phyloP scores from a whole-genome alignment of 1,140 invertebrate genomes.

The Sesamia nonagrioides region DNA sequence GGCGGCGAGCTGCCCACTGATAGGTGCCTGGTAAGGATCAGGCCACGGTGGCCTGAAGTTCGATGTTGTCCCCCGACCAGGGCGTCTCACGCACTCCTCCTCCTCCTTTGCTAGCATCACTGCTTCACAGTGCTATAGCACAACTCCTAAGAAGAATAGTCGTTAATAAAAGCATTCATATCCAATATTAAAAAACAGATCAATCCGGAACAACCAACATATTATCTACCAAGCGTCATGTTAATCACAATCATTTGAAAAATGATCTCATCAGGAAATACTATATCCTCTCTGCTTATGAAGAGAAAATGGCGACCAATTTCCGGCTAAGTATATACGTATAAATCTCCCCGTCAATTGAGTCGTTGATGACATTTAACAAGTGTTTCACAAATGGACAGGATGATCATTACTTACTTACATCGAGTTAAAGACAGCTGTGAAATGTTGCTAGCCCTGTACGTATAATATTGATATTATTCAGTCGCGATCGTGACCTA shows the following conservation, averaged over 20 bases:
- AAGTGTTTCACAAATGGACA: constrained; percentile 32
- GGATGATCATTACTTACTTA: constrained; percentile 20
- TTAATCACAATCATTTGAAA: not conserved
- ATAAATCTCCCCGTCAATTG: constrained; percentile 36
- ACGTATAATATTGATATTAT: constrained; percentile 18
- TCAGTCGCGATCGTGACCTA: constrained; percentile 21
- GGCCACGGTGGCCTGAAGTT: no score
- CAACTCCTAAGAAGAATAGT: no score
- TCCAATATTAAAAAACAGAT: no score
- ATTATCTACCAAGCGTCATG: not conserved
- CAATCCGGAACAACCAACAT: not conserved
- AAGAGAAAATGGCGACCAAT: not conserved
- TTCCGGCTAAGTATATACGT: not conserved
- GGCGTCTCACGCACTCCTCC: no score
- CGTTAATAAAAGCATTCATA: no score
- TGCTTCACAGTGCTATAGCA: no score
- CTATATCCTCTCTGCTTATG: not conserved
- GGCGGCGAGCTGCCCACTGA: no score
- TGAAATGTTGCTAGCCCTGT: constrained; percentile 34
- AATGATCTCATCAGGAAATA: not conserved
- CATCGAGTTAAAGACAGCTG: constrained; percentile 2
- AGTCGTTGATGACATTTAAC: constrained; percentile 34
- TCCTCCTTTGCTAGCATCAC: no score
- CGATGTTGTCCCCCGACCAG: no score
- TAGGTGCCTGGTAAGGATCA: no score